phyloP scores from a whole-genome alignment of 2,113 vertebrate species.

The Aphyosemion australe region DNA sequence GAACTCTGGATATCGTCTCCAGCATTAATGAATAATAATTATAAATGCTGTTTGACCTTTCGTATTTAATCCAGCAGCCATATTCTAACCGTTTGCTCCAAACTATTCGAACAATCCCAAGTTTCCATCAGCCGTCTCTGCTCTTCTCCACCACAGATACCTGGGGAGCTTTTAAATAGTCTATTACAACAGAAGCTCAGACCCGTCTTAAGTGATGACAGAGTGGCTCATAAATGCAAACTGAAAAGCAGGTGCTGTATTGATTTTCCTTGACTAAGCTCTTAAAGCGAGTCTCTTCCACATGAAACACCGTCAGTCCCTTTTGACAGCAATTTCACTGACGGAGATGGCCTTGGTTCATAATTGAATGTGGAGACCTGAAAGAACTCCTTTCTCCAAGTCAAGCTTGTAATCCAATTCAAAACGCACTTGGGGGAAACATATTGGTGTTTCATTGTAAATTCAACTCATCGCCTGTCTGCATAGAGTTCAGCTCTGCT shows the following conservation, averaged over 20 bases:
- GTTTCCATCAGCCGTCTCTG: slow-evolving; percentile 5
- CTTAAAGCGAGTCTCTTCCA: slow-evolving; percentile 34
- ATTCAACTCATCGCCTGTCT: slow-evolving; percentile 34
- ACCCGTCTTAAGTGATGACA: slow-evolving; percentile 35
- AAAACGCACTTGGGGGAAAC: slow-evolving; percentile 49
- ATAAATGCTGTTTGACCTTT: no score
- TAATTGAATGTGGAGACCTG: slow-evolving; percentile 39
- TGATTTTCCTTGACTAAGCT: slow-evolving; percentile 58
- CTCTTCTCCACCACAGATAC: slow-evolving; percentile 20
- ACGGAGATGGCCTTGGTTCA: slow-evolving; percentile 31
- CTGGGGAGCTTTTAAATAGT: slow-evolving; percentile 33
- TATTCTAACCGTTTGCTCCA: slow-evolving; percentile 5
- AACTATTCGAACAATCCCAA: slow-evolving; percentile 9
- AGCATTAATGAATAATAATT: no score
- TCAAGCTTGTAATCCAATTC: slow-evolving; percentile 61
- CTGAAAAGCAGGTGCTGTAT: slow-evolving; percentile 46
- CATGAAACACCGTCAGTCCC: slow-evolving; percentile 26
- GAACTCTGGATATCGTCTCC: no score
- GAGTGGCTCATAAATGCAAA: slow-evolving; percentile 30
- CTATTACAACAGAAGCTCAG: slow-evolving; percentile 28
- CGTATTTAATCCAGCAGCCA: no score
- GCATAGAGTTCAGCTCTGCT: slow-evolving; percentile 50
- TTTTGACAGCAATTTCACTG: slow-evolving; percentile 43
- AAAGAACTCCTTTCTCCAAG: slow-evolving; percentile 22
- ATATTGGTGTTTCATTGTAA: slow-evolving; percentile 52